Conservation (phyloP, 2,888 invertebrate species). For the Malacosoma neustria region DNA sequence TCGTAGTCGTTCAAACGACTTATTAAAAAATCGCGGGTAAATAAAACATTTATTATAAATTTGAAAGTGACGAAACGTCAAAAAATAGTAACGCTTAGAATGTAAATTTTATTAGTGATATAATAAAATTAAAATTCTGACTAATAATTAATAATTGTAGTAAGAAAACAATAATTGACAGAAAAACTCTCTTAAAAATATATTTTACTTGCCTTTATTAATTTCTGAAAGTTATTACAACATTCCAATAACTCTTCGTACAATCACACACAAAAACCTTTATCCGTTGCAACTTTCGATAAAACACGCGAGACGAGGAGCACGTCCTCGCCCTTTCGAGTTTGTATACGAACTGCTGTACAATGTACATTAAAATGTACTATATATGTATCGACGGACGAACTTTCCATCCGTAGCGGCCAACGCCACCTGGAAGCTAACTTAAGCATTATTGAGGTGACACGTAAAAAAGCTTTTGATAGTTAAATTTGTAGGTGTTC, state of each 20-base stretch:
- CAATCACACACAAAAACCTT: background rate
- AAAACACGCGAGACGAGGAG: background rate
- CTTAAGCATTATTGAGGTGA: slow-evolving; percentile 14
- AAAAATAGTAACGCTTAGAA: too few relatives aligned
- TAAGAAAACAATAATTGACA: too few relatives aligned
- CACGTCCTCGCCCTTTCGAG: background rate
- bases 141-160: too few relatives aligned
- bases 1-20: too few relatives aligned
- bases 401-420: background rate
- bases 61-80: too few relatives aligned
- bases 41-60: too few relatives aligned
- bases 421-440: slow-evolving; percentile 14
- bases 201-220: too few relatives aligned
- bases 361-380: background rate
- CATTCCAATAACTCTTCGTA: background rate
- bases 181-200: too few relatives aligned
- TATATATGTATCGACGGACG: slow-evolving; percentile 4
- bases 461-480: slow-evolving; percentile 16
- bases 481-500: slow-evolving; percentile 11
- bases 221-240: background rate
- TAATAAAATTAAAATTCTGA: too few relatives aligned
- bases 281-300: background rate
- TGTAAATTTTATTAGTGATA: too few relatives aligned
- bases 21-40: too few relatives aligned
- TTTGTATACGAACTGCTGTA: background rate